Conservation (phyloP, 2,888 invertebrate species). For the Scaptomyza parva region DNA sequence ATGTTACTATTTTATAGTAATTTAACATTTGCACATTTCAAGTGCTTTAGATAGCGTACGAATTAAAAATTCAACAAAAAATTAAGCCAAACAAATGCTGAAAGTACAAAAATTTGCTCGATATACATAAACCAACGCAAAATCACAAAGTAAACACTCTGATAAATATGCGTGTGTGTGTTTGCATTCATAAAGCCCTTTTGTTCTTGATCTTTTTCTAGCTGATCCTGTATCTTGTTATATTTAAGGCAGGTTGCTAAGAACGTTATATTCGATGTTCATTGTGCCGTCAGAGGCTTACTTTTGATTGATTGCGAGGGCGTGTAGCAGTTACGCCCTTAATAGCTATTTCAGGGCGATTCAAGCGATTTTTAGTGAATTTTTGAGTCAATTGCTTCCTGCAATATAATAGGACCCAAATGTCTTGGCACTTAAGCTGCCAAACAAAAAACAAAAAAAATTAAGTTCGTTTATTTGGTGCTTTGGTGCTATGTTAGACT, state of each 20-base stretch:
- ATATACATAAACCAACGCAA: conserved; percentile 26
- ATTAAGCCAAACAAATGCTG: conserved; percentile 28
- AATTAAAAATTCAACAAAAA: conserved; percentile 37
- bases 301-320: conserved; percentile 56
- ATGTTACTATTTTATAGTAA: no score
- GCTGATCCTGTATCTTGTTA: conserved; percentile 28
- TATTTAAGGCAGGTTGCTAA: conserved; percentile 40
- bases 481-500: neutral
- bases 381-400: conserved; percentile 29
- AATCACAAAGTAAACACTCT: conserved; percentile 54
- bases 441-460: neutral
- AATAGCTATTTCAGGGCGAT: conserved; percentile 32
- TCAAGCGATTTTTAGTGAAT: conserved; percentile 25
- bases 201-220: conserved; percentile 60
- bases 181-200: conserved; percentile 30
- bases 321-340: conserved; percentile 34
- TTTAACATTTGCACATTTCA: conserved; percentile 4
- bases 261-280: conserved; percentile 45
- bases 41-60: conserved; percentile 23
- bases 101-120: conserved; percentile 60
- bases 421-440: conserved; percentile 29
- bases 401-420: conserved; percentile 26
- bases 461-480: no score
- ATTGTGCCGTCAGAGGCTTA: conserved; percentile 49
- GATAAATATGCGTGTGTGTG: conserved; percentile 19